phyloP scores from a whole-genome alignment of 2,888 invertebrate species.

The Ormia ochracea region DNA sequence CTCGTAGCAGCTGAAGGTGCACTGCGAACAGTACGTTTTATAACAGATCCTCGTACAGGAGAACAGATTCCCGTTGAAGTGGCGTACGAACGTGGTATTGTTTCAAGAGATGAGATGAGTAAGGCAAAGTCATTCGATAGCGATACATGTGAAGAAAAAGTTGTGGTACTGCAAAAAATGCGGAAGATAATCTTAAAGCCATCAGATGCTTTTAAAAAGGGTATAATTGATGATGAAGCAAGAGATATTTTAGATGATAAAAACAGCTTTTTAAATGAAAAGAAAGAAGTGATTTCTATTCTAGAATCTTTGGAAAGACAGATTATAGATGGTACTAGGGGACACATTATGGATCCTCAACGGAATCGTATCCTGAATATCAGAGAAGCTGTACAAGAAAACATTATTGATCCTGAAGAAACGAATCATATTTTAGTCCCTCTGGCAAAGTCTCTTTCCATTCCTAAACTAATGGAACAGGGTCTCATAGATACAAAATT shows the following conservation, averaged over 20 bases:
- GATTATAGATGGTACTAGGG: conserved; percentile 84
- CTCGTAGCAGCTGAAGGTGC: conserved; percentile 84
- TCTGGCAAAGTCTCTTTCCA: conserved; percentile 86
- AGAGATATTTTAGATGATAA: conserved; percentile 83
- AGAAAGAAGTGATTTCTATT: conserved; percentile 83
- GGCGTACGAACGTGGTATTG: conserved; percentile 87
- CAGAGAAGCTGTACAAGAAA: conserved; percentile 88
- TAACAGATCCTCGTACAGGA: conserved; percentile 88
- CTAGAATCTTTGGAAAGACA: conserved; percentile 85
- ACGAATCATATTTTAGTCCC: conserved; percentile 88
- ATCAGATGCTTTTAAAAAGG: conserved; percentile 86
- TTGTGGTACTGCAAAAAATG: conserved; percentile 86
- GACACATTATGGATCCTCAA: conserved; percentile 89
- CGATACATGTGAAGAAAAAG: conserved; percentile 82
- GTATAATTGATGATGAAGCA: conserved; percentile 87
- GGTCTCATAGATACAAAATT: conserved; percentile 87
- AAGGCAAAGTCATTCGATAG: conserved; percentile 70
- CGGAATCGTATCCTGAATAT: conserved; percentile 88
- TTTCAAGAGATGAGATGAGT: conserved; percentile 73
- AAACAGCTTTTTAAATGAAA: conserved; percentile 79
- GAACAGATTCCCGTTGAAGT: conserved; percentile 88
- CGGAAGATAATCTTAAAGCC: conserved; percentile 86
- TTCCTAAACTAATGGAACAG: conserved; percentile 90
- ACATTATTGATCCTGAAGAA: conserved; percentile 87
- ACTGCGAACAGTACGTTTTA: conserved; percentile 83